Evolutionary conservation across 2,888 invertebrate species (phyloP).

Genomic region (Drosophila kanekoi): DNA sequence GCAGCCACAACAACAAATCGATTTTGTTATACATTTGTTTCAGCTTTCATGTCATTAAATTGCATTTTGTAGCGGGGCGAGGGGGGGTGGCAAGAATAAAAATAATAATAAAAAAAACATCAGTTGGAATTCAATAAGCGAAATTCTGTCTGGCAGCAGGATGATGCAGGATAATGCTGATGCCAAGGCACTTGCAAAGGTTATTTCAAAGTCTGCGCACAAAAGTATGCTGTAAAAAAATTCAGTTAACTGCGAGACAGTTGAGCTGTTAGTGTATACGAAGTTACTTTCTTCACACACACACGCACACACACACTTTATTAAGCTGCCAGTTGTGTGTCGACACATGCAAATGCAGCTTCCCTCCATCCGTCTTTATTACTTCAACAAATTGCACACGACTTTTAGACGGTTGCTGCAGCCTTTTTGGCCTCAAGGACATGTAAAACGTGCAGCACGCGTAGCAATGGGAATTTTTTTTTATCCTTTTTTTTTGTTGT

Average conservation of each 20-base stretch:
- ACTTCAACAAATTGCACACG: conserved; percentile 39
- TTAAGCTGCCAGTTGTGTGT: conserved; percentile 44
- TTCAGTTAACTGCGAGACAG: conserved; percentile 16
- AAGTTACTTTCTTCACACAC: conserved; percentile 6
- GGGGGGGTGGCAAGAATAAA: too few relatives aligned
- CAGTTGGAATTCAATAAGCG: conserved; percentile 21
- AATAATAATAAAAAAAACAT: conserved; percentile 11
- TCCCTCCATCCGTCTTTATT: conserved; percentile 15
- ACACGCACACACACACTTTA: conserved; percentile 34
- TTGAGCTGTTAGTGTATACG: background rate
- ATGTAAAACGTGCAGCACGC: conserved; percentile 9
- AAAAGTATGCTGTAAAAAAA: conserved; percentile 57
- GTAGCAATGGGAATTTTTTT: conserved; percentile 4
- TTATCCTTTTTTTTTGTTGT: background rate
- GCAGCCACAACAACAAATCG: conserved; percentile 37
- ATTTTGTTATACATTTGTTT: conserved; percentile 32
- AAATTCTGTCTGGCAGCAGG: background rate
- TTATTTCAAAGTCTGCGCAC: conserved; percentile 69
- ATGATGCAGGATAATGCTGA: background rate
- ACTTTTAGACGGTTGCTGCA: conserved; percentile 13
- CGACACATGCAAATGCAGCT: conserved; percentile 41
- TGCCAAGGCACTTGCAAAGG: conserved; percentile 22
- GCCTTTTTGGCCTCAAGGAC: conserved; percentile 49
- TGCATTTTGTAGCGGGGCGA: conserved; percentile 15
- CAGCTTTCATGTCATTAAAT: conserved; percentile 25